Percentiles rank a stretch among this genome's conserved stretches.
phyloP scores from a whole-genome alignment of 2,888 invertebrate species.

The Drosophila gaucha region DNA sequence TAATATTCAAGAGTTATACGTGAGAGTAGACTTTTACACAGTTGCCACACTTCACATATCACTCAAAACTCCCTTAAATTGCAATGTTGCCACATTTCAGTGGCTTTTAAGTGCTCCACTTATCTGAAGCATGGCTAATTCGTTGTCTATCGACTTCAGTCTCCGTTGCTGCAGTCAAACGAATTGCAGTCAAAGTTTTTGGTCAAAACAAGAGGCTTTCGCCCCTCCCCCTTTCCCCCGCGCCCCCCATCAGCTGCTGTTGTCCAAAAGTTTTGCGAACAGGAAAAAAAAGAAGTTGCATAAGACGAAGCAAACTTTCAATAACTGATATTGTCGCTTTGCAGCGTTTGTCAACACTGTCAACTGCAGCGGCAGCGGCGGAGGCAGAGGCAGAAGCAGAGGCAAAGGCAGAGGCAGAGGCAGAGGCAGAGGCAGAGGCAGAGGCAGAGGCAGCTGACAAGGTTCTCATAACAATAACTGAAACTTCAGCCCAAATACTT shows the following conservation, averaged over 20 bases:
- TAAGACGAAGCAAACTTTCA: conserved; percentile 38
- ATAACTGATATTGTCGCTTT: conserved; percentile 55
- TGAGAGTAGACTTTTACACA: too few species aligned
- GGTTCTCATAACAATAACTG: conserved; percentile 5
- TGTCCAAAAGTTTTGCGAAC: conserved; percentile 8
- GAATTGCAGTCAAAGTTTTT: conserved; percentile 37
- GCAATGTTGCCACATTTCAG: conserved; percentile 31
- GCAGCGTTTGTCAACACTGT: conserved; percentile 44
- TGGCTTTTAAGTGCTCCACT: conserved; percentile 7
- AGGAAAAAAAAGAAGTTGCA: not conserved
- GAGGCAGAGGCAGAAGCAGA: not conserved
- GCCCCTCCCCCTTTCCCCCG: not conserved
- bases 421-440: too few species aligned
- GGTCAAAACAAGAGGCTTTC: conserved; percentile 17
- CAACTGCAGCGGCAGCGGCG: conserved; percentile 26
- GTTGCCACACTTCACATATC: too few species aligned
- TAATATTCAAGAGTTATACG: too few species aligned
- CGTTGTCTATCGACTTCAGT: conserved; percentile 27
- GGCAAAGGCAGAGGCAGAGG: conserved; percentile 9
- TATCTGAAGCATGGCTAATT: conserved; percentile 31
- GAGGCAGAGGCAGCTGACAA: too few species aligned
- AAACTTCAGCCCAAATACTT: not conserved
- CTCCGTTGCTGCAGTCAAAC: conserved; percentile 6
- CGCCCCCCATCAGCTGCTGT: not conserved
- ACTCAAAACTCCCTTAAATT: too few species aligned